A percentile compares a stretch with the other conserved stretches of the same genome.
Evolutionary conservation across 2,113 vertebrate species (phyloP).

Genomic region (Speoplatyrhinus poulsoni): DNA sequence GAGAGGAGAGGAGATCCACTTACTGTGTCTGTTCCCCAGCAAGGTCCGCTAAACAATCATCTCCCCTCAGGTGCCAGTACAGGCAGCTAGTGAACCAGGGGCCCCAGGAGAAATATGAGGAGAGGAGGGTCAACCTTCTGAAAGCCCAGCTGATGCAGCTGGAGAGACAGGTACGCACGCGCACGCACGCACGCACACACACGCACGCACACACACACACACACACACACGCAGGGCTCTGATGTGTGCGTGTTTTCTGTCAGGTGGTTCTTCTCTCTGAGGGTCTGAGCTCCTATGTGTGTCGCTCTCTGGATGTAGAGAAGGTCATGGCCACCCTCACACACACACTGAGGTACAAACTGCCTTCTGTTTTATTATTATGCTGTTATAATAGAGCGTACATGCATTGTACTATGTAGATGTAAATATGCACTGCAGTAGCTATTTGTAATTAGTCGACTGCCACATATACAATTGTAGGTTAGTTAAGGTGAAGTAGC

Average conservation of each 20-base stretch:
- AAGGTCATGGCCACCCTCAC: conserved; percentile 50
- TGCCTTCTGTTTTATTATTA: not conserved
- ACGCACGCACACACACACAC: not conserved
- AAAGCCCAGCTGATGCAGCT: conserved; percentile 63
- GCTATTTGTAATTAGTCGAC: too few species aligned
- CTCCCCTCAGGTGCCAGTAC: conserved; percentile 64
- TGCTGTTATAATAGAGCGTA: not conserved
- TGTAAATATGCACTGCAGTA: too few species aligned
- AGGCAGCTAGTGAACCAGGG: conserved; percentile 63
- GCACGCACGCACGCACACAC: conserved; percentile 13
- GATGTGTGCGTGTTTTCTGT: not conserved
- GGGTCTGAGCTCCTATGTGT: conserved; percentile 53
- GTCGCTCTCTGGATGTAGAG: conserved; percentile 55
- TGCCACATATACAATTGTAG: too few species aligned
- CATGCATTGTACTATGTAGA: not conserved
- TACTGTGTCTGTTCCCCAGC: conserved; percentile 54
- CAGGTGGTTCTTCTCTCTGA: conserved; percentile 63
- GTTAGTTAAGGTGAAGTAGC: not conserved
- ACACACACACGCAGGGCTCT: not conserved
- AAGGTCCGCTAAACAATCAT: conserved; percentile 60
- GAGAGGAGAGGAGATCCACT: conserved; percentile 58
- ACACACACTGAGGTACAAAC: conserved; percentile 51
- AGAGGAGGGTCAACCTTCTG: conserved; percentile 63
- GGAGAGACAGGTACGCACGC: conserved; percentile 55
- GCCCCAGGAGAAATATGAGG: conserved; percentile 69